Percentiles rank a stretch among this genome's conserved stretches.
Conservation (phyloP, 2,888 invertebrate species). For the Drosophila prolongata region DNA sequence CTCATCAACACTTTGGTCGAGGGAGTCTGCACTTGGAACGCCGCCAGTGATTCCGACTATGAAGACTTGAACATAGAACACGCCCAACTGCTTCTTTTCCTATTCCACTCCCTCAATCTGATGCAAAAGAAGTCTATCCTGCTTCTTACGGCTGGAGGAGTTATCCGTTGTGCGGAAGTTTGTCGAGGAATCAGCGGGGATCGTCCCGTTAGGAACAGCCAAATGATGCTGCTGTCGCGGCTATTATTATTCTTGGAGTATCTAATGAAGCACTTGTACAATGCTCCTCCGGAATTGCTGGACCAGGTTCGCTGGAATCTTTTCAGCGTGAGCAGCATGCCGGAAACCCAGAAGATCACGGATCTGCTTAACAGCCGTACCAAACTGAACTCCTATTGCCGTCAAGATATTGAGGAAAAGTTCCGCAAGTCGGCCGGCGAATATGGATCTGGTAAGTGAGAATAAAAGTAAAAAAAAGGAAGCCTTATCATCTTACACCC, state of each 20-base stretch:
- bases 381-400: slow-evolving; percentile 89
- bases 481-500: slow-evolving; percentile 72
- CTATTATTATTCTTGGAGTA: slow-evolving; percentile 95
- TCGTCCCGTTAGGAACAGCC: slow-evolving; percentile 85
- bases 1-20: slow-evolving; percentile 95
- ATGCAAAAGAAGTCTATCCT: slow-evolving; percentile 98
- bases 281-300: slow-evolving; percentile 93
- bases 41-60: slow-evolving; percentile 81
- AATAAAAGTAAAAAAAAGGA: too few species aligned
- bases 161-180: slow-evolving; percentile 88
- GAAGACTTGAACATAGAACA: slow-evolving; percentile 97
- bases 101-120: slow-evolving; percentile 96
- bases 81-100: slow-evolving; percentile 95
- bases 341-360: slow-evolving; percentile 86
- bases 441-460: slow-evolving; percentile 75
- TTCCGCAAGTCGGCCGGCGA: slow-evolving; percentile 87
- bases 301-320: slow-evolving; percentile 95
- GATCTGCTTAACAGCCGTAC: slow-evolving; percentile 85
- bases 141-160: slow-evolving; percentile 91
- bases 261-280: slow-evolving; percentile 97
- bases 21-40: slow-evolving; percentile 87
- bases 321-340: slow-evolving; percentile 87
- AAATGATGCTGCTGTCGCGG: slow-evolving; percentile 92
- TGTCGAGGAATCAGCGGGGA: slow-evolving; percentile 85
- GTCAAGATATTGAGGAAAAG: slow-evolving; percentile 90